These are phyloP conservation scores for Bubo scandiacus DNA, from an alignment of 2,113 vertebrate species.

Conservation along the genomic window DNA sequence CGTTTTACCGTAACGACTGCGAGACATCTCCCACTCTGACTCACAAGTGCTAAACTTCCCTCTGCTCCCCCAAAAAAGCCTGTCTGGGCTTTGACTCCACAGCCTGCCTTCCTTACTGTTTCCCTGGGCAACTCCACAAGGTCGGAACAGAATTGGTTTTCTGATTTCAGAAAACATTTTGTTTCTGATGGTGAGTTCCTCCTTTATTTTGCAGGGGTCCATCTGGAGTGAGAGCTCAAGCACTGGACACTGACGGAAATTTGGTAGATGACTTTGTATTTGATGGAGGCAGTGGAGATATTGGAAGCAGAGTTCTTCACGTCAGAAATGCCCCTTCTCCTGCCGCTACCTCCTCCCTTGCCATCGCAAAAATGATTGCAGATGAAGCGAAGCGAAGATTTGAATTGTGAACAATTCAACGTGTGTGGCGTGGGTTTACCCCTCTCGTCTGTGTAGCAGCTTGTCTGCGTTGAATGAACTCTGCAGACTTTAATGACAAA, in stretches of 20 bases:
- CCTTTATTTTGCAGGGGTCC: slow-evolving; percentile 81
- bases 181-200: neutral
- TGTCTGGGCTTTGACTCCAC: neutral
- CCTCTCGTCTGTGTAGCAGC: neutral
- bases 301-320: slow-evolving; percentile 86
- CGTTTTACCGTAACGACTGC: rapidly evolving
- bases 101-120: neutral
- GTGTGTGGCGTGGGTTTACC: rapidly evolving
- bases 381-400: slow-evolving; percentile 85
- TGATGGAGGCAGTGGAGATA: slow-evolving; percentile 83
- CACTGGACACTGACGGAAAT: slow-evolving; percentile 85
- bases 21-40: neutral
- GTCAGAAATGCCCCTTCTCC: slow-evolving; percentile 96
- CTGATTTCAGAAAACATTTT: rapidly evolving
- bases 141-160: neutral
- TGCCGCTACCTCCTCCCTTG: slow-evolving; percentile 93
- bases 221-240: slow-evolving; percentile 91
- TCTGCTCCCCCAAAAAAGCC: neutral
- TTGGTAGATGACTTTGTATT: slow-evolving; percentile 97
- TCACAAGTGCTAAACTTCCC: neutral
- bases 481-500: neutral
- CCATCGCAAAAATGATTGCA: slow-evolving; percentile 88
- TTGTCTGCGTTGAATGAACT: neutral
- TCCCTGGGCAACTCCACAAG: neutral
- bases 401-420: slow-evolving; percentile 58